Conservation (phyloP, 1,140 invertebrate species). For the Lethocerus indicus region DNA sequence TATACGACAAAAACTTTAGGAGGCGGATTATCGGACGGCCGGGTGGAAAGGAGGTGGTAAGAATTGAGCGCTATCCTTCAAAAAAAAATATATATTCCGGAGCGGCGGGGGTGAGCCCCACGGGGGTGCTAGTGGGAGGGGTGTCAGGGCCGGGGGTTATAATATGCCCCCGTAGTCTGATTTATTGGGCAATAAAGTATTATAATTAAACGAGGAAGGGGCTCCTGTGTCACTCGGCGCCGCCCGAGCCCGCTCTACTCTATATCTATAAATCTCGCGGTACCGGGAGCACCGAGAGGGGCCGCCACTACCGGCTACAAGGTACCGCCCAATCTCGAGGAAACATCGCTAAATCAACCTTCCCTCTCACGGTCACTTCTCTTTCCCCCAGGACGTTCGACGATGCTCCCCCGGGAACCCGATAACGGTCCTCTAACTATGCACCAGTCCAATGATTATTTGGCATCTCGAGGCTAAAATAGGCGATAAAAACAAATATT, state of each 20-base stretch:
- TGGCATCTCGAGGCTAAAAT: too few species aligned
- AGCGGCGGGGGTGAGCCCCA: not conserved
- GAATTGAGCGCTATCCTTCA: constrained; percentile 12
- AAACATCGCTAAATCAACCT: not conserved
- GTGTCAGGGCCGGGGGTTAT: constrained; percentile 7
- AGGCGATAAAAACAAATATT: too few species aligned
- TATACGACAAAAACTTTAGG: too few species aligned
- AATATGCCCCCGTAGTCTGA: constrained; percentile 14
- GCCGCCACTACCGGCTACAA: not conserved
- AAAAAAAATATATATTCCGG: constrained; percentile 4
- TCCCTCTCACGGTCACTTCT: not conserved
- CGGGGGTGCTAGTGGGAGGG: not conserved
- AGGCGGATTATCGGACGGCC: not conserved
- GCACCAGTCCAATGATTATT: too few species aligned
- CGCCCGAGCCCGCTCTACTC: too few species aligned
- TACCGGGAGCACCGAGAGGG: not conserved
- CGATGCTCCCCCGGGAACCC: not conserved
- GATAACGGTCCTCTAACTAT: too few species aligned
- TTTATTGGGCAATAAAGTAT: constrained; percentile 18
- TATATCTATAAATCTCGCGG: constrained; percentile 16
- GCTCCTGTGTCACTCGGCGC: constrained; percentile 10
- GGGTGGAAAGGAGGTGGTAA: not conserved
- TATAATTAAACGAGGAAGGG: constrained; percentile 16
- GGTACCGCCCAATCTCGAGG: too few species aligned
- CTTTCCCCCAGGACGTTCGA: not conserved